These are phyloP conservation scores for Bungarus multicinctus DNA, from an alignment of 2,113 vertebrate genomes.

Conservation along the genomic window DNA sequence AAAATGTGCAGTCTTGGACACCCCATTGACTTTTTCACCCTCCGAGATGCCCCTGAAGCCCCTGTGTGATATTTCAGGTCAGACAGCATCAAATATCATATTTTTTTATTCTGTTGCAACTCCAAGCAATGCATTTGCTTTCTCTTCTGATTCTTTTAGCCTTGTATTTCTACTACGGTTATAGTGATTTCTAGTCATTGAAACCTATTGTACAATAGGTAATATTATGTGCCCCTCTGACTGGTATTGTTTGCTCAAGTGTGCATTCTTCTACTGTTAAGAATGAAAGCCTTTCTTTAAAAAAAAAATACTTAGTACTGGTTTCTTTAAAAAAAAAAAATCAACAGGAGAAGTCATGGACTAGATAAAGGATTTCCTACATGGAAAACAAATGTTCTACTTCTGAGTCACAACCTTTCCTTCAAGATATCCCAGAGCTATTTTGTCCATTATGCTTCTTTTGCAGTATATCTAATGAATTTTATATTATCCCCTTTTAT, in stretches of 20 bases:
- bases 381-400: neutral
- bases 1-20: neutral
- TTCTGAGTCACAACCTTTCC: neutral
- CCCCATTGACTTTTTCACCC: neutral
- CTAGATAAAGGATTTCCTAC: neutral
- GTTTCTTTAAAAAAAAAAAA: neutral
- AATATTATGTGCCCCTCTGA: neutral
- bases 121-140: neutral
- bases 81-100: neutral
- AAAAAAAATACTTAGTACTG: neutral
- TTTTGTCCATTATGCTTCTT: neutral
- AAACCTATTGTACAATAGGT: neutral
- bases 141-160: neutral
- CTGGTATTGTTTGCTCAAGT: neutral
- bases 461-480: neutral
- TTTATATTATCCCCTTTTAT: neutral
- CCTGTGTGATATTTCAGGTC: neutral
- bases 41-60: neutral
- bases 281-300: neutral
- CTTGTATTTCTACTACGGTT: neutral
- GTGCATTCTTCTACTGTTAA: neutral
- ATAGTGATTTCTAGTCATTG: neutral
- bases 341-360: neutral
- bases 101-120: neutral
- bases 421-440: neutral